Evolutionary conservation across 2,888 invertebrate genomes (phyloP).

Genomic region (Acanthosoma haemorrhoidale): DNA sequence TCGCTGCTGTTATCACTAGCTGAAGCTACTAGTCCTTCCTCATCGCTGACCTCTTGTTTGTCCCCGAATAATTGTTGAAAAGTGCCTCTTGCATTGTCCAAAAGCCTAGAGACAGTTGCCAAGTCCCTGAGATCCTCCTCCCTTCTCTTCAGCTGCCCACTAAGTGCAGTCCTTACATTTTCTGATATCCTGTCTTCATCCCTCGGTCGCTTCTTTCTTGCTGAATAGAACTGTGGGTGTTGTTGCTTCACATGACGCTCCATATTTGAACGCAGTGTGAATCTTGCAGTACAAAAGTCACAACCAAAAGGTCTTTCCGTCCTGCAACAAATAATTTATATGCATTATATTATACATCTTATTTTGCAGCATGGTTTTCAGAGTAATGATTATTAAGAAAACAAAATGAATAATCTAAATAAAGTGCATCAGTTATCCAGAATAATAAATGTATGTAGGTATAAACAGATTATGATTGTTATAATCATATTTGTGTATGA

Average conservation of each 20-base stretch:
- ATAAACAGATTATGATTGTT: no score
- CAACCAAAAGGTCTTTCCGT: constrained; percentile 88
- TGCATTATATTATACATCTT: no score
- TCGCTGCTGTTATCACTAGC: constrained; percentile 81
- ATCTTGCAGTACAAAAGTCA: constrained; percentile 82
- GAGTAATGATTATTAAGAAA: no score
- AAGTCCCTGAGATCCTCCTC: constrained; percentile 29
- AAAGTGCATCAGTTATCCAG: no score
- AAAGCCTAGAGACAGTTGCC: constrained; percentile 45
- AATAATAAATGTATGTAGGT: no score
- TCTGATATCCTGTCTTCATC: not conserved
- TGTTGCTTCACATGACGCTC: constrained; percentile 91
- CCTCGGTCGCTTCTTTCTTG: constrained; percentile 45
- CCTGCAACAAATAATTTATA: no score
- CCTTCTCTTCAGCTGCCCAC: constrained; percentile 37
- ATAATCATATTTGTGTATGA: no score
- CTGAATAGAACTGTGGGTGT: constrained; percentile 85
- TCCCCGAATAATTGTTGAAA: constrained; percentile 59
- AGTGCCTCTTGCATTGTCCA: constrained; percentile 65
- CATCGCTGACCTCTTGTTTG: constrained; percentile 53
- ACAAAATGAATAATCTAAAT: no score
- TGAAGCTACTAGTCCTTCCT: constrained; percentile 72
- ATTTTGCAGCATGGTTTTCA: no score
- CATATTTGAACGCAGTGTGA: constrained; percentile 90
- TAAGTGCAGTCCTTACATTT: not conserved